Evolutionary conservation across 2,888 invertebrate genomes (phyloP).

Genomic region (Heliconius erato): DNA sequence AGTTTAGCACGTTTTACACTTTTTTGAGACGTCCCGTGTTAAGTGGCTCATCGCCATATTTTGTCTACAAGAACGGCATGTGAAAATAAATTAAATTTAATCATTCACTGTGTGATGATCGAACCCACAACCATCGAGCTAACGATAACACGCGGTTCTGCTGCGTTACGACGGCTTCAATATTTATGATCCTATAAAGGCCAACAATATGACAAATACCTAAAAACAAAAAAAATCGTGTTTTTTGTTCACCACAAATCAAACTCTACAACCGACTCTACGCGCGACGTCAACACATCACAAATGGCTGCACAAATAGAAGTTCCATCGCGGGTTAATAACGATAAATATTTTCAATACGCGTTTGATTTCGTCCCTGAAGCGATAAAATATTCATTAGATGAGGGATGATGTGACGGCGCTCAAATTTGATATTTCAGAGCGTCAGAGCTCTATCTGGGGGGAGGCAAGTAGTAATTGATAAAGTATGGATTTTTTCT

Average conservation of each 20-base stretch:
- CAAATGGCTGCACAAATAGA: neutral
- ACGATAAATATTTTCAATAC: constrained; percentile 54
- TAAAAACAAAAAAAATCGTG: neutral
- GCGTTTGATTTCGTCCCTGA: constrained; percentile 52
- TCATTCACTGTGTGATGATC: no score
- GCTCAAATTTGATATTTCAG: constrained; percentile 42
- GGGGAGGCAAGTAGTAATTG: neutral
- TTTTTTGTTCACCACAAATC: neutral
- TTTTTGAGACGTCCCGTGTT: neutral
- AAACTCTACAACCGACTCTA: neutral
- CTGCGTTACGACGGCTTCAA: no score
- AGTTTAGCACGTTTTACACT: neutral
- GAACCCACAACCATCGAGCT: no score
- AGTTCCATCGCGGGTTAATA: constrained; percentile 45
- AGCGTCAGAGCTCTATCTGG: neutral
- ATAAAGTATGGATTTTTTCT: neutral
- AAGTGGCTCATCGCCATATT: no score
- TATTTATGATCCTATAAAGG: no score
- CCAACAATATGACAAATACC: no score
- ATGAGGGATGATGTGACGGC: constrained; percentile 44
- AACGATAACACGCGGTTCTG: no score
- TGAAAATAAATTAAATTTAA: no score
- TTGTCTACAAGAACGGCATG: no score
- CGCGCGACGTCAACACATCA: neutral
- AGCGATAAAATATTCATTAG: constrained; percentile 58